Evolutionary conservation across 37 sponge, comb jelly and placozoan species (phyloP).

Genomic region (Beroe forskalii): DNA sequence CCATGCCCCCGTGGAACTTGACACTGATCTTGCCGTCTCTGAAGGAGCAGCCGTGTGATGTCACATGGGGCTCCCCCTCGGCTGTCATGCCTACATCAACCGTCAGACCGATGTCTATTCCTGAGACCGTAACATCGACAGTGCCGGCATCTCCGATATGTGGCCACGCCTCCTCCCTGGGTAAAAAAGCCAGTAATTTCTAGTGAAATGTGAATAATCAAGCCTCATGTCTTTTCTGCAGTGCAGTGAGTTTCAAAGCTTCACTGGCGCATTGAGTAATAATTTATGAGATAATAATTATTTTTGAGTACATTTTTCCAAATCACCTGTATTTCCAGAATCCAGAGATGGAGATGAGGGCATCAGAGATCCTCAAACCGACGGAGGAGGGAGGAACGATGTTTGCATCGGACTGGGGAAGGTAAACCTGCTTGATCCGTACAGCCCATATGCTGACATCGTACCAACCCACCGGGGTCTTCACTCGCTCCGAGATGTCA

Average conservation of each 20-base stretch:
- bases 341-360: not conserved
- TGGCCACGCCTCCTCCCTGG: constrained; percentile 48
- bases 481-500: not conserved
- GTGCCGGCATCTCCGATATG: constrained; percentile 28
- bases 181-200: too few relatives aligned
- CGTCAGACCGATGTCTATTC: constrained; percentile 1
- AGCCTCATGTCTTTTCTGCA: too few relatives aligned
- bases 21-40: not conserved
- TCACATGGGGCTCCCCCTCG: constrained; percentile 31
- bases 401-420: not conserved
- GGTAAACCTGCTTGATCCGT: not conserved
- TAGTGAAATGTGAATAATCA: too few relatives aligned
- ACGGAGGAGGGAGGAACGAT: not conserved
- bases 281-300: too few relatives aligned
- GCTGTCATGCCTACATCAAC: not conserved
- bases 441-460: not conserved
- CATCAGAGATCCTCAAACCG: not conserved
- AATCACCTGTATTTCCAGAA: not conserved
- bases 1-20: not conserved
- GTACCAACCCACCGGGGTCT: not conserved
- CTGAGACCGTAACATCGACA: not conserved
- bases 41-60: not conserved
- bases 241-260: too few relatives aligned
- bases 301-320: too few relatives aligned
- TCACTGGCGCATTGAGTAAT: too few relatives aligned